phyloP scores from a whole-genome alignment of 1,140 invertebrate species.

The Tribolium castaneum region DNA sequence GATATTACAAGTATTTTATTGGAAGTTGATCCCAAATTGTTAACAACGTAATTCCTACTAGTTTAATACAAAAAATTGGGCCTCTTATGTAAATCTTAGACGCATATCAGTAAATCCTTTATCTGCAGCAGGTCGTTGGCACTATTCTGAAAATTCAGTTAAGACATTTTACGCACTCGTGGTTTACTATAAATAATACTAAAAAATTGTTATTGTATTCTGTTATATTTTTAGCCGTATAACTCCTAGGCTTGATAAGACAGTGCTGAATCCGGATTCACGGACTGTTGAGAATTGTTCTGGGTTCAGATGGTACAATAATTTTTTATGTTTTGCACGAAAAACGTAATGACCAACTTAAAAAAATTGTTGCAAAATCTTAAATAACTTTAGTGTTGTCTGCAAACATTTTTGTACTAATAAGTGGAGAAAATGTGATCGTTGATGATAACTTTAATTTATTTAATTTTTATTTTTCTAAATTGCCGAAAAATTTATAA shows the following conservation, averaged over 20 bases:
- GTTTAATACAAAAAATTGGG: neutral
- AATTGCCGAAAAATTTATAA: too few species aligned
- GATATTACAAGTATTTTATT: too few species aligned
- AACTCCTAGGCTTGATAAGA: neutral
- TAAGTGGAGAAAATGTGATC: too few species aligned
- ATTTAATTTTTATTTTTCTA: too few species aligned
- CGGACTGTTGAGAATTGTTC: neutral
- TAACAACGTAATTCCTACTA: neutral
- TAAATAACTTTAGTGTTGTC: too few species aligned
- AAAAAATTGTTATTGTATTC: neutral
- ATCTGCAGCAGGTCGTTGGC: neutral
- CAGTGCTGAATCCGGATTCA: neutral
- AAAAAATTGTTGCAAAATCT: too few species aligned
- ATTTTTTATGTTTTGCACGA: neutral
- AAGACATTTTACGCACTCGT: neutral
- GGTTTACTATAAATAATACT: neutral
- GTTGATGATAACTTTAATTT: too few species aligned
- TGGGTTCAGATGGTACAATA: neutral
- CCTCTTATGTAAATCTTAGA: neutral
- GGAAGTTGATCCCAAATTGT: neutral
- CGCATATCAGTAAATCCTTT: neutral
- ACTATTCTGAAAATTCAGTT: neutral
- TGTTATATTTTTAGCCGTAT: neutral
- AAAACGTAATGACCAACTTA: too few species aligned
- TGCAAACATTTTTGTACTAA: too few species aligned